Base-by-base conservation (phyloP, 35 echinoderm and acorn worm genomes). In the Anneissia japonica region DNA sequence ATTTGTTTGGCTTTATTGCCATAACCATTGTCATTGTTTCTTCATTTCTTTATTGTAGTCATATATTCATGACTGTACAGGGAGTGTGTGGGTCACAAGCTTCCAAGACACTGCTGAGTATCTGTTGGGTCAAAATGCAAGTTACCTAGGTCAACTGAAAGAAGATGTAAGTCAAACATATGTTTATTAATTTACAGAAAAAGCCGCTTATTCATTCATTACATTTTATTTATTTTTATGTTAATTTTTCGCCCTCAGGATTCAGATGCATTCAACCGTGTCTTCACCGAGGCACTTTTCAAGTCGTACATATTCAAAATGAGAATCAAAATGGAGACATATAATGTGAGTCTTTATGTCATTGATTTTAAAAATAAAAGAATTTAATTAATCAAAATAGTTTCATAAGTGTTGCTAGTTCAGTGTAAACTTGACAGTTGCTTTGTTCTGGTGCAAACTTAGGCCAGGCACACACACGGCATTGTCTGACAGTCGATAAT, bases 301-400 rank as follows among this genome's bases (percentile, higher is more conserved):
- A 91, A 82, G 34, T 75, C 85, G 16, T 98, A 83, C 72, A 89
- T 91, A 34, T 98, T 98, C 83, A 84, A 79, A 35, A 98, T 98
- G 95, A 74, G 95, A 23, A 91, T 94, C 86, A 98, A 98, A 79
- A 93, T 93, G 91, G 95, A 98, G 43, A 93, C 95, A 16, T 98
- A 93, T 46, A 98, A 98, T 86, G 95, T 98, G 41, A 93, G 95
- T 90, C n/a, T n/a, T n/a, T n/a, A n/a, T n/a, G n/a, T n/a, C n/a
- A n/a, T n/a, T n/a, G n/a, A n/a, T n/a, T n/a, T n/a, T n/a, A n/a
- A n/a, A n/a, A n/a, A n/a, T n/a, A n/a, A n/a, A n/a, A n/a, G n/a
- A n/a, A n/a, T n/a, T n/a, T n/a, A n/a, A n/a, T n/a, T n/a, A n/a
- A n/a, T n/a, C n/a, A n/a, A n/a, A n/a, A n/a, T n/a, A n/a, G n/a